Conservation (phyloP, 2,888 invertebrate genomes). For the Lomographa bimaculata region DNA sequence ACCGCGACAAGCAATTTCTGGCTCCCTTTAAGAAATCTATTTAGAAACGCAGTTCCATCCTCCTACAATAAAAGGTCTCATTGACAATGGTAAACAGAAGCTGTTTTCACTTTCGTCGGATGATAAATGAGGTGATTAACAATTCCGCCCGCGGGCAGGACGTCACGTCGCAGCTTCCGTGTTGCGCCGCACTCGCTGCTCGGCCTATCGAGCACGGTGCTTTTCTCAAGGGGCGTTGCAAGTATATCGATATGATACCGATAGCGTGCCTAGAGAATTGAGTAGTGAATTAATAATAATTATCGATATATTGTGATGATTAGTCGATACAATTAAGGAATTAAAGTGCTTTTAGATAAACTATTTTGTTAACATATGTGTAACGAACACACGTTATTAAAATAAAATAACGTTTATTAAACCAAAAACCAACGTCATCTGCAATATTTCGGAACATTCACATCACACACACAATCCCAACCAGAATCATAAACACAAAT, state of each 20-base stretch:
- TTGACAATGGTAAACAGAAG: slow-evolving; percentile 51
- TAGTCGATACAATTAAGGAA: too few relatives aligned
- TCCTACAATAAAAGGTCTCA: slow-evolving; percentile 36
- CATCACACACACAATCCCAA: too few relatives aligned
- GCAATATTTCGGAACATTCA: too few relatives aligned
- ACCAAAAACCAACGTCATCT: too few relatives aligned
- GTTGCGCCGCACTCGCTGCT: slow-evolving; percentile 45
- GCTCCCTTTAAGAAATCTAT: slow-evolving; percentile 24
- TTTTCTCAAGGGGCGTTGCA: slow-evolving; percentile 5
- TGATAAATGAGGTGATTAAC: slow-evolving; percentile 67
- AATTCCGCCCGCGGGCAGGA: slow-evolving; percentile 66
- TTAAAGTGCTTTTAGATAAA: too few relatives aligned
- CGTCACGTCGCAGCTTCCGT: slow-evolving; percentile 71
- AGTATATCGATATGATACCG: not conserved
- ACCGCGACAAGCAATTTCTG: too few relatives aligned
- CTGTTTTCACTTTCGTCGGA: slow-evolving; percentile 71
- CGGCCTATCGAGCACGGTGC: slow-evolving; percentile 2
- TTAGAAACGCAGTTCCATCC: slow-evolving; percentile 15
- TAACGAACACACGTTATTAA: too few relatives aligned
- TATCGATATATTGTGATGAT: too few relatives aligned
- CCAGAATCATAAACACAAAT: too few relatives aligned
- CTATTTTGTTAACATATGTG: too few relatives aligned
- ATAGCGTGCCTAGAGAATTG: not conserved
- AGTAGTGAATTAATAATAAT: not conserved
- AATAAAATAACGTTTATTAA: too few relatives aligned